A percentile compares a stretch with the other conserved stretches of the same genome.
Evolutionary conservation across 2,113 vertebrate species (phyloP).

Genomic region (Anser brachyrhynchus): DNA sequence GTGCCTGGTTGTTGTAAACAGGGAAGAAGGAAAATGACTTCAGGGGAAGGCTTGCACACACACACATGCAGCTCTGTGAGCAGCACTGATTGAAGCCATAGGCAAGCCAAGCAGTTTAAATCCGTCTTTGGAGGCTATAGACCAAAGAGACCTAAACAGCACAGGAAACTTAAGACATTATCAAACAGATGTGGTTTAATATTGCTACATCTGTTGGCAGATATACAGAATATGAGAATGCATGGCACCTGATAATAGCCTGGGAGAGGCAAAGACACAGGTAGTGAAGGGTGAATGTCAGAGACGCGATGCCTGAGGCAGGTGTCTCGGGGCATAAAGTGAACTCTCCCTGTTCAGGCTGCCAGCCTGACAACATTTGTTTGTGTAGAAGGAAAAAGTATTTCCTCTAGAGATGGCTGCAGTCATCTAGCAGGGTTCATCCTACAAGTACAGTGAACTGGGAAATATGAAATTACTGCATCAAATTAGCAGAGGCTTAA

Average conservation of each 20-base stretch:
- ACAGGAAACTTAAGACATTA: neutral
- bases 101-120: slow-evolving; percentile 30
- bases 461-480: slow-evolving; percentile 7
- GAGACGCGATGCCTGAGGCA: neutral
- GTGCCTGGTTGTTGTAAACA: slow-evolving; percentile 41
- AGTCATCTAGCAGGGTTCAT: neutral
- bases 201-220: slow-evolving; percentile 37
- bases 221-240: neutral
- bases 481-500: slow-evolving; percentile 24
- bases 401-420: neutral
- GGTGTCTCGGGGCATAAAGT: neutral
- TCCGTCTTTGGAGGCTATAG: neutral
- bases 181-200: slow-evolving; percentile 41
- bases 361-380: neutral
- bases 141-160: neutral
- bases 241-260: neutral
- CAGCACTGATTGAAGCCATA: neutral
- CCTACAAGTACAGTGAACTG: neutral
- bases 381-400: neutral
- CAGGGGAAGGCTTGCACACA: neutral
- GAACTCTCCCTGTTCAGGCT: neutral
- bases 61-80: neutral
- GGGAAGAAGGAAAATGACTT: neutral
- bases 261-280: neutral
- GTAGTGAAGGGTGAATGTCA: slow-evolving; percentile 52